phyloP scores from a whole-genome alignment of 2,888 invertebrate species.

The Watsonalla binaria region DNA sequence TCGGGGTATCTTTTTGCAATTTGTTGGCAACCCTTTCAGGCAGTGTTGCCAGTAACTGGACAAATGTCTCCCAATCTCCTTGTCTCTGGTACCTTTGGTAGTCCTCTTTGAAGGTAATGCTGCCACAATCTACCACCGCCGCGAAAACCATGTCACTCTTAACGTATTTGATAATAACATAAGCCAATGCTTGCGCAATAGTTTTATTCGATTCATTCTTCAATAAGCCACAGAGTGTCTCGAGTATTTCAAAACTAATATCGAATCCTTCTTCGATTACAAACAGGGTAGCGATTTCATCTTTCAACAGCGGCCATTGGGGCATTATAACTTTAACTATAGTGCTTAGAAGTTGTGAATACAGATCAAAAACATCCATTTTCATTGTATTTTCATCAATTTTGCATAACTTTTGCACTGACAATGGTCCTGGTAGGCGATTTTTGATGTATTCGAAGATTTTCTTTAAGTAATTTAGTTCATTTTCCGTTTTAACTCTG shows the following conservation, averaged over 20 bases:
- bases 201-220: constrained; percentile 49
- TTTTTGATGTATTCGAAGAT: constrained; percentile 22
- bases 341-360: constrained; percentile 69
- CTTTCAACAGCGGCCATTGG: constrained; percentile 78
- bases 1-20: constrained; percentile 73
- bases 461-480: constrained; percentile 33
- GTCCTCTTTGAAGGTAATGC: constrained; percentile 21
- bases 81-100: constrained; percentile 24
- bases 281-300: constrained; percentile 64
- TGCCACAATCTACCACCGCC: constrained; percentile 59
- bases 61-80: constrained; percentile 70
- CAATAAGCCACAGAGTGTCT: constrained; percentile 64
- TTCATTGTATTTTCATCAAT: constrained; percentile 57
- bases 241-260: constrained; percentile 67
- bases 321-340: constrained; percentile 71
- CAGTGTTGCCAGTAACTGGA: constrained; percentile 82
- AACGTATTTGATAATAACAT: constrained; percentile 67
- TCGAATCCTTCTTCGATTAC: constrained; percentile 73
- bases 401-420: constrained; percentile 81
- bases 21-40: constrained; percentile 86
- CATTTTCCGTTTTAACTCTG: constrained; percentile 46
- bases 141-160: constrained; percentile 79
- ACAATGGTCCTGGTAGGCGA: constrained; percentile 78
- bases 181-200: constrained; percentile 49
- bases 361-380: constrained; percentile 58